Evolutionary conservation across 2,113 vertebrate genomes (phyloP).

Genomic region (Chlorocebus sabaeus): DNA sequence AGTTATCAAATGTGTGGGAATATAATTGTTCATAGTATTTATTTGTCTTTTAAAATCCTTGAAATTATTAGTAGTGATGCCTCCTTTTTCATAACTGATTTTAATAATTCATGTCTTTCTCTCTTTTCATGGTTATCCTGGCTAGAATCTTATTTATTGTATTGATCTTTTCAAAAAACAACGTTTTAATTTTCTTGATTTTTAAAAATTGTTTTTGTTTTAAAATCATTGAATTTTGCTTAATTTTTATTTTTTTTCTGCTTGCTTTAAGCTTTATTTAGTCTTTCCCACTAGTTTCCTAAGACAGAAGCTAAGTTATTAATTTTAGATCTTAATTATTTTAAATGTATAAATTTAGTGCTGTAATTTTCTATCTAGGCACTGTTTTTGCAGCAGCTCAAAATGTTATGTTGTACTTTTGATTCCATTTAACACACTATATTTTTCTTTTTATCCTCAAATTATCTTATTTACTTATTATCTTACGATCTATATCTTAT

Average conservation of each 20-base stretch:
- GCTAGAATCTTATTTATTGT: background rate
- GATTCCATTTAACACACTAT: background rate
- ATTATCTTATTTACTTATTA: background rate
- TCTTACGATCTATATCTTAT: background rate
- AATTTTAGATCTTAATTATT: background rate
- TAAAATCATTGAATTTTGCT: background rate
- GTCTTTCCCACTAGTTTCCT: background rate
- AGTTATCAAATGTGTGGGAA: background rate
- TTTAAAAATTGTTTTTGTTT: background rate
- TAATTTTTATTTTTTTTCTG: background rate
- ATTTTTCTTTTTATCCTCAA: background rate
- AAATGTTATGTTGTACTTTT: background rate
- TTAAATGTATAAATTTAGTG: background rate
- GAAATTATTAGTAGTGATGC: background rate
- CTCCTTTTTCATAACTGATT: background rate
- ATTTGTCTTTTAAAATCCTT: background rate
- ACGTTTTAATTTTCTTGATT: background rate
- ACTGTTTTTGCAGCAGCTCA: background rate
- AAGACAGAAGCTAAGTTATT: background rate
- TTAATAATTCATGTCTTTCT: background rate
- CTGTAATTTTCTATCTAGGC: background rate
- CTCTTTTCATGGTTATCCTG: background rate
- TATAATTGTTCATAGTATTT: background rate
- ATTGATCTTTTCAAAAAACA: background rate
- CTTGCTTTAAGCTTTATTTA: background rate